Base-by-base conservation (phyloP, 2,113 vertebrate species). In the human (Homo sapiens) region DNA sequence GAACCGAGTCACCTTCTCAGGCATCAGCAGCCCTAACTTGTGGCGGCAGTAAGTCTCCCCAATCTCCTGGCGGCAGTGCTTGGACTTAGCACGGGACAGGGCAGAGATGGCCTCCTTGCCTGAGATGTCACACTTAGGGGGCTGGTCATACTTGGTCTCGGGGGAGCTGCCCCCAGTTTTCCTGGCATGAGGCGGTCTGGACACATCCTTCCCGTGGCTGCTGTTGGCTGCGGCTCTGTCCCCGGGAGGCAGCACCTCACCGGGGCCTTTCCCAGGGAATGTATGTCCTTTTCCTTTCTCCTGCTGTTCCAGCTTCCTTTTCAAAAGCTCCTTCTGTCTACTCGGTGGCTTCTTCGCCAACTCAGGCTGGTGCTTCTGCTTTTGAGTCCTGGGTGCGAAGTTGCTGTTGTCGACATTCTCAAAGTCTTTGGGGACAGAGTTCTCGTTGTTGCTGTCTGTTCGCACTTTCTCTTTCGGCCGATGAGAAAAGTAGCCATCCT, bases 381-480 rank as follows among this genome's bases (percentile, higher is more conserved):
- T 99, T 94, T 99, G 99, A 32, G 99, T 99, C 96, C 99, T 99
- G 1, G 99, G 99, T 20, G 99, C 99, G 79, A 99, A 99, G 98
- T 99, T 99, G 98, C 99, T 99, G 97, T 99, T 99, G 98, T 99
- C 99, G 89, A 99, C 99, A 48, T 99, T 99, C 98, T 99, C 99
- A 97, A 99, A 99, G 98, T 99, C 99, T 98, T 99, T 99, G 93
- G 99, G 99, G 43, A 99, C 99, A 0, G 99, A 99, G 97, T 99
- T 99, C 97, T 99, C 99, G 0, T 99, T 99, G 99, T 99, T 99
- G 99, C 99, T 99, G 99, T 99, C 99, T 0, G 99, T 99, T 32
- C 99, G 98, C 18, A 96, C 99, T 98, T 99, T 99, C 99, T 99
- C 99, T 95, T 99, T 99, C 0, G 99, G 99, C 20, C 99, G 99